Evolutionary conservation across 2,888 invertebrate species (phyloP).

Genomic region (Meteorus colon): DNA sequence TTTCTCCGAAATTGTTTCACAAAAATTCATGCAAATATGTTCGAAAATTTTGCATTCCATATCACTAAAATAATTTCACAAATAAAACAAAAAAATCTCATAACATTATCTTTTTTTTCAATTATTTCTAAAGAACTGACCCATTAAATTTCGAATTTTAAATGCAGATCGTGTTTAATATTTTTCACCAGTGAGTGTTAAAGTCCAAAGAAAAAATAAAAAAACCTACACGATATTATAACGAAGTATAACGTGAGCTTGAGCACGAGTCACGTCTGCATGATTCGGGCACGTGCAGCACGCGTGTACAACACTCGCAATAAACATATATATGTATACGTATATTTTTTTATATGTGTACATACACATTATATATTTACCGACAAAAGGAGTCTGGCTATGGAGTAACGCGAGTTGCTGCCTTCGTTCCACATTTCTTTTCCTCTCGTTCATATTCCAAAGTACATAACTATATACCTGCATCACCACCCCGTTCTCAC

Average conservation of each 20-base stretch:
- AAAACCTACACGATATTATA: constrained; percentile 41
- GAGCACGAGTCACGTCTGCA: constrained; percentile 65
- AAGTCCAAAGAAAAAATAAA: constrained; percentile 34
- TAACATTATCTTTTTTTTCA: too few species aligned
- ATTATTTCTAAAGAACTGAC: too few species aligned
- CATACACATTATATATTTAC: constrained; percentile 44
- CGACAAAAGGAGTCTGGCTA: constrained; percentile 62
- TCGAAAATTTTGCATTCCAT: too few species aligned
- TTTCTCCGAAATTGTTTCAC: too few species aligned
- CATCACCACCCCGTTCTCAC: constrained; percentile 18
- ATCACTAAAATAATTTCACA: too few species aligned
- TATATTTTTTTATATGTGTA: constrained; percentile 11
- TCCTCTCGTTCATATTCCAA: constrained; percentile 21
- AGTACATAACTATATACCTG: constrained; percentile 1
- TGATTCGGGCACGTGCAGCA: constrained; percentile 66
- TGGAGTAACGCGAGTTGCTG: constrained; percentile 34
- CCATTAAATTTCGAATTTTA: too few species aligned
- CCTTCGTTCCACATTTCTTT: constrained; percentile 28
- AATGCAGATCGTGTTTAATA: background rate
- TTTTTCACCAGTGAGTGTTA: constrained; percentile 7
- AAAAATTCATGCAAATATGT: too few species aligned
- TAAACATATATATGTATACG: background rate
- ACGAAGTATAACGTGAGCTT: constrained; percentile 52
- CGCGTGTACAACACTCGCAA: constrained; percentile 63
- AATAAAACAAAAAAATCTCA: too few species aligned